Base-by-base conservation (phyloP, 1,140 invertebrate species). In the Sinella curviseta region DNA sequence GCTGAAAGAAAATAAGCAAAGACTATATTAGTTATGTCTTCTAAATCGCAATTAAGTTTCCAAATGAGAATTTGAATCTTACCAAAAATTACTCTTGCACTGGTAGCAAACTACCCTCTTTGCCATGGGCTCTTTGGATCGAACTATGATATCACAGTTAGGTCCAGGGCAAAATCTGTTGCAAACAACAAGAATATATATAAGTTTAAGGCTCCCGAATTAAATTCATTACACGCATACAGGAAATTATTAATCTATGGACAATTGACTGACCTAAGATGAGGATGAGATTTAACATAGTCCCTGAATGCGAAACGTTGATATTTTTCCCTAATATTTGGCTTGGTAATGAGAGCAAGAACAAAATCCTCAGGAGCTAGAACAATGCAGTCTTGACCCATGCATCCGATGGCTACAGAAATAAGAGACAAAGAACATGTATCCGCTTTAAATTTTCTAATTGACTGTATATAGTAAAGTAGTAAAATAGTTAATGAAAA, bases 321-420 rank as follows among this genome's bases (percentile, higher is more conserved):
- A 89, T 98, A 99, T 85, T 95, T 94, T 85, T 97, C 94, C 78
- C 94, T 89, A 85, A 97, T 90, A 31, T 89, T 89, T 34, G 93
- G 92, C 85, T 93, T 93, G 60, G 90, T 91, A 24, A 99, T 88
- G 83, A 97, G 89, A 73, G 92, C 92, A 67, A 97, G 88, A 30
- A 98, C 95, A 90, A 99, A 96, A 87, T 99, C 97, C 89, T 99
- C 96, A 33, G 96, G 95, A 67, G 94, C 94, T 83, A 97, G 87
- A 1, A 98, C 91, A 85, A 94, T 92, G 88, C 98, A 99, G 70
- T 95, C 93, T 85, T 93, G 92, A 55, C 94, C 94, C 97, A 99
- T 99, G 87, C 98, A 99, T 84, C 95, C 94, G 83, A 99, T 98
- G 78, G 91, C 94, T 90, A 80, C 60, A 83, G 77, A 57, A 30